Base-by-base conservation (phyloP, 2,888 invertebrate species). In the Mythimna loreyi region DNA sequence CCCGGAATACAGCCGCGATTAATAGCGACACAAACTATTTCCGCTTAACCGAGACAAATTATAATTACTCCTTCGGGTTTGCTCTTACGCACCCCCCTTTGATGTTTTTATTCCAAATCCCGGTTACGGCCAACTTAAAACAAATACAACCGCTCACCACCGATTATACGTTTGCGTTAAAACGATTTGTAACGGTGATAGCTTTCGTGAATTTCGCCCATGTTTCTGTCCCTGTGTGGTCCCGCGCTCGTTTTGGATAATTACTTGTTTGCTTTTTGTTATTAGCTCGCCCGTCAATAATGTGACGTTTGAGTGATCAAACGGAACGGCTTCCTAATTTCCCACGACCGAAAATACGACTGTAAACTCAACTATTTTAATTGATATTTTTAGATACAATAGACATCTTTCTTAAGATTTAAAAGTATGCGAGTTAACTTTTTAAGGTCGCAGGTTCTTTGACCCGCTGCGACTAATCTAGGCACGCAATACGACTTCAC, bases 121-220 rank as follows among this genome's bases (percentile, higher is more conserved):
- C 91, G 89, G 94, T 93, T 94, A 94, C 93, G 94, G 93, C 90
- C 91, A 93, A 93, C 91, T 95, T 95, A 94, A 95, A 96, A 96
- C 96, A 96, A 96, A 95, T 96, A 96, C 93, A 92, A 94, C 93
- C 92, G 85, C 90, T 90, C 91, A 89, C 90, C 85, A 92, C 88
- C 94, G 95, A 95, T 95, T 95, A 95, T 91, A 92, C 92, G 94
- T 94, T 91, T 92, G 93, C 93, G 95, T 94, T 93, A 94, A 95
- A 94, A 87, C 93, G 91, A 95, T 96, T 96, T 87, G 95, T 85
- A 85, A 93, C 94, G 95, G 94, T 94, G 93, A 94, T 94, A 94
- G 93, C 88, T 93, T 90, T 91, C 89, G 87, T 91, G 89, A 89
- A 92, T 92, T 93, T 93, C 91, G 92, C 91, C 89, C 87, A 86